phyloP scores from a whole-genome alignment of 2,113 vertebrate species.

The Arizona elegans region DNA sequence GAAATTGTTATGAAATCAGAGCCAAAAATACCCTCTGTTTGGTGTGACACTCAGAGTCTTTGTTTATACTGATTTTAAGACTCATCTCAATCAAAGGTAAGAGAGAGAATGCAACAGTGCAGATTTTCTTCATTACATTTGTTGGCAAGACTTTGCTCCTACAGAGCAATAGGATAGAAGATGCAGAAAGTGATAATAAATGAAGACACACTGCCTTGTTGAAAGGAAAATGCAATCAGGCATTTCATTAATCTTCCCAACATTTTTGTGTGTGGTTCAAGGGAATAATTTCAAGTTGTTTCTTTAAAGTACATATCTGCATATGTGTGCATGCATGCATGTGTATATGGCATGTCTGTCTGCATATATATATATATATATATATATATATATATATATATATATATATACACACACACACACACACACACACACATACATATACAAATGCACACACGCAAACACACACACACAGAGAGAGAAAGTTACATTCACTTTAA shows the following conservation, averaged over 20 bases:
- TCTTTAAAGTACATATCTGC: neutral
- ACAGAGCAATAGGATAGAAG: neutral
- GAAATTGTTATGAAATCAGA: neutral
- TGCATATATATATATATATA: no score
- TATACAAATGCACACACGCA: neutral
- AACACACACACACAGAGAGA: neutral
- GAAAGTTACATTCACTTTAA: neutral
- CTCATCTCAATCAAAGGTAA: neutral
- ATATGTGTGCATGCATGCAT: neutral
- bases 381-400: no score
- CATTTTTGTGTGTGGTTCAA: neutral
- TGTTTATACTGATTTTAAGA: neutral
- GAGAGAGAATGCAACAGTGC: neutral
- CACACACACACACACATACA: neutral
- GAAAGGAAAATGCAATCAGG: neutral
- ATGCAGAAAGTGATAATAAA: neutral
- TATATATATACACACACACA: no score
- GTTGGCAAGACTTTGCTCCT: neutral
- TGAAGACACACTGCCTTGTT: conserved; percentile 13
- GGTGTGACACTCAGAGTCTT: neutral
- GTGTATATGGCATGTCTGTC: neutral
- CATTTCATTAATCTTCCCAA: conserved; percentile 36
- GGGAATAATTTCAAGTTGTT: neutral
- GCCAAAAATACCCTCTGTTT: neutral
- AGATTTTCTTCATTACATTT: neutral